Base-by-base conservation (phyloP, 2,113 vertebrate species). In the Cyprinus carpio region DNA sequence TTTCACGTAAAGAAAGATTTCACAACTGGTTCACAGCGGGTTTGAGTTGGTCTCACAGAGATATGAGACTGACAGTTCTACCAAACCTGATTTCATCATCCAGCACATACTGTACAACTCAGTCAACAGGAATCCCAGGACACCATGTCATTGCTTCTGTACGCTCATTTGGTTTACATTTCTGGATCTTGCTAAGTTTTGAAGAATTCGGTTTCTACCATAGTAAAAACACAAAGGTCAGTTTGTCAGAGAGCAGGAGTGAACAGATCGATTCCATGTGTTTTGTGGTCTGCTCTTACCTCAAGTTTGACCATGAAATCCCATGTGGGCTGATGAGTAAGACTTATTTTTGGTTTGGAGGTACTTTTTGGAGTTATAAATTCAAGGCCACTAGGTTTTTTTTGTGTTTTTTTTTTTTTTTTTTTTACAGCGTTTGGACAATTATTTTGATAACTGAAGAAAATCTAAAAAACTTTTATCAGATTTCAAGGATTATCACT, bases 201-300 rank as follows among this genome's bases (percentile, higher is more conserved):
- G 82, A 91, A 84, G 88, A 91, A 92, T 92, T 92, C 84, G 49
- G 74, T 90, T 92, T 90, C 84, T 90, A 93, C 84, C 90, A 91
- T 92, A 89, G 87, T 92, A 92, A 93, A 94, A 94, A 92, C 29
- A 85, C 90, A 89, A 92, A 93, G 92, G 90, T 89, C 92, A 89
- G 89, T 93, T 90, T 91, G 90, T 86, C 91, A 88, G 83, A 91
- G 84, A 92, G 90, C 89, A 92, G 91, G 91, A 90, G 15, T 51
- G 49, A 54, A 54, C 51, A 54, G 90, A 92, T 91, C 81, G 51
- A 87, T 78, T 92, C 92, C 93, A 93, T 94, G 92, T 94, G 93
- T 91, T 92, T 85, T 86, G 86, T 79, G 87, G 90, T 90, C 90
- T 92, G 60, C 46, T 9, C 71, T 83, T 23, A 12, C 40, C 49